These are phyloP conservation scores for Hartigia nigra DNA, from an alignment of 2,888 invertebrate genomes.

Conservation along the genomic window DNA sequence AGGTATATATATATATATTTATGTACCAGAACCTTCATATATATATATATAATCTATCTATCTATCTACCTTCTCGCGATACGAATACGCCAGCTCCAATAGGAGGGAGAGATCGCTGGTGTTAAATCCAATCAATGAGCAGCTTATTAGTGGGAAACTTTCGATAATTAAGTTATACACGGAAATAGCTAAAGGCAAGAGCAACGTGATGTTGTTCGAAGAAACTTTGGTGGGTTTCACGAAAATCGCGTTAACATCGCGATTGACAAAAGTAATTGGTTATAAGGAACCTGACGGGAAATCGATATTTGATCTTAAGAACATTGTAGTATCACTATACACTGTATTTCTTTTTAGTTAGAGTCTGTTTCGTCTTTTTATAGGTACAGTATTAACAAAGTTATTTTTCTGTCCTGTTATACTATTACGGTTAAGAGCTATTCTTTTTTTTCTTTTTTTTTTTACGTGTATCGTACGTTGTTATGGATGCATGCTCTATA, in stretches of 20 bases:
- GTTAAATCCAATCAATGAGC: conserved; percentile 27
- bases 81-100: neutral
- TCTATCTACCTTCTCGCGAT: neutral
- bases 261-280: neutral
- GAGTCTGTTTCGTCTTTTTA: neutral
- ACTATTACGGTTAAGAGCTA: too few species aligned
- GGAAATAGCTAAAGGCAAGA: conserved; percentile 26
- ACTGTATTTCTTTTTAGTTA: neutral
- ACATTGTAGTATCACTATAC: neutral
- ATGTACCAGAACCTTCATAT: neutral
- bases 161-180: conserved; percentile 53
- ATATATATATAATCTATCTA: neutral
- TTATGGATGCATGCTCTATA: neutral
- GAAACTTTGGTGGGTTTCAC: neutral
- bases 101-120: conserved; percentile 40
- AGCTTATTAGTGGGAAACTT: conserved; percentile 53
- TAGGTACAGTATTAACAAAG: too few species aligned
- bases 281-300: neutral
- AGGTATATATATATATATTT: conserved; percentile 5
- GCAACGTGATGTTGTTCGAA: neutral
- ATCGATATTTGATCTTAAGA: neutral
- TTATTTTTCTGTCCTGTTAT: too few species aligned
- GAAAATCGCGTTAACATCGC: neutral
- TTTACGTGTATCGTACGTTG: neutral
- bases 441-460: neutral